Conservation (phyloP, 2,797 vertebrate genomes). For the Adelosebastes latens region DNA sequence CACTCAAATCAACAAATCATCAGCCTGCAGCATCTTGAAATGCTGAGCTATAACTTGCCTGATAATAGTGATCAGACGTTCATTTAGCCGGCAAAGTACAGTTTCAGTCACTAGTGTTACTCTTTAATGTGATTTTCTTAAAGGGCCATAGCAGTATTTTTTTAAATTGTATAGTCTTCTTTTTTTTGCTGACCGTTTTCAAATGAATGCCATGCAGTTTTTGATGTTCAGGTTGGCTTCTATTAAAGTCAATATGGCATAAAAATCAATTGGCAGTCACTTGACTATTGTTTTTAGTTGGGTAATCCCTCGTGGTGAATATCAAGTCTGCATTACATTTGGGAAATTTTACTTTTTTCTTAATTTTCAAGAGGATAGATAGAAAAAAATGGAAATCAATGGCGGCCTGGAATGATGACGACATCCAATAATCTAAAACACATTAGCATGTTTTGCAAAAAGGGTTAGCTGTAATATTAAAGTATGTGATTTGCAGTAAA, state of each 20-base stretch:
- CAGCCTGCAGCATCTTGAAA: conserved; percentile 23
- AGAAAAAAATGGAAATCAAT: neutral
- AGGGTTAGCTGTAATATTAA: neutral
- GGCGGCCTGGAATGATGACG: neutral
- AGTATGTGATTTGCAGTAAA: neutral
- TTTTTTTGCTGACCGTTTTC: neutral
- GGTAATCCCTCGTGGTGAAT: neutral
- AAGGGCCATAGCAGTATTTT: neutral
- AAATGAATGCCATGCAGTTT: neutral
- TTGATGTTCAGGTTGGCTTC: neutral
- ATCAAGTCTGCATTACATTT: neutral
- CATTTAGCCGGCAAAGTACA: neutral
- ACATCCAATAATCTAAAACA: neutral
- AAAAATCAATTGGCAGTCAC: neutral
- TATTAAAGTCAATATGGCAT: neutral
- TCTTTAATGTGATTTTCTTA: neutral
- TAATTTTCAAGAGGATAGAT: neutral
- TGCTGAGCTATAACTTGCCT: conserved; percentile 1
- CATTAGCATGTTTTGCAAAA: neutral
- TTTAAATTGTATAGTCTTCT: no score
- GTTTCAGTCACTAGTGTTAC: neutral
- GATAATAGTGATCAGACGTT: conserved; percentile 27
- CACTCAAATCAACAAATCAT: conserved; percentile 68
- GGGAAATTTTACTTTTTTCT: neutral
- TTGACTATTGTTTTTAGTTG: neutral